A percentile compares a stretch with the other conserved stretches of the same genome.
These are phyloP conservation scores for Congeria kusceri DNA, from an alignment of 2,888 invertebrate genomes.

Conservation along the genomic window DNA sequence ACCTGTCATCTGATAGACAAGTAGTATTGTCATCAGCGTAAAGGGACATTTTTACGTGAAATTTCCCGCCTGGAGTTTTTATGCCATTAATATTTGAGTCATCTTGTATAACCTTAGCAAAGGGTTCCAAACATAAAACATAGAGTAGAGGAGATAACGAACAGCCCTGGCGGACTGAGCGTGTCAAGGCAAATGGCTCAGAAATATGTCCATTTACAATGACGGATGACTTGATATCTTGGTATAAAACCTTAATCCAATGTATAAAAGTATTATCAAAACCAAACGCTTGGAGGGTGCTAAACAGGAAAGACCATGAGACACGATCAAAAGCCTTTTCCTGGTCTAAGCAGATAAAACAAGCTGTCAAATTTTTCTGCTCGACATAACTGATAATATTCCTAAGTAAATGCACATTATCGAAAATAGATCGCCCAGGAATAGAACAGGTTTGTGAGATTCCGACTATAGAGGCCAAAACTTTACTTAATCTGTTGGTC, in stretches of 20 bases:
- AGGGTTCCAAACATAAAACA: slow-evolving; percentile 38
- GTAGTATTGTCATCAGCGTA: slow-evolving; percentile 35
- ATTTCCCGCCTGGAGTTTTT: slow-evolving; percentile 7
- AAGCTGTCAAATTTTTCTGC: slow-evolving; percentile 45
- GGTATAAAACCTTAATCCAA: slow-evolving; percentile 65
- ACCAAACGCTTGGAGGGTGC: slow-evolving; percentile 53
- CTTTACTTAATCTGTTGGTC: slow-evolving; percentile 42
- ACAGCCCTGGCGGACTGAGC: slow-evolving; percentile 58
- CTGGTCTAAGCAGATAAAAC: slow-evolving; percentile 65
- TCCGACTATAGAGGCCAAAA: slow-evolving; percentile 48
- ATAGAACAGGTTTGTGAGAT: slow-evolving; percentile 63
- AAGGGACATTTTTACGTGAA: slow-evolving; percentile 28
- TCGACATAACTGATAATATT: slow-evolving; percentile 55
- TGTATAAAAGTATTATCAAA: slow-evolving; percentile 59
- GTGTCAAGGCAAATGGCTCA: slow-evolving; percentile 27
- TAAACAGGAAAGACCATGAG: slow-evolving; percentile 55
- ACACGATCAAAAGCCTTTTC: slow-evolving; percentile 69
- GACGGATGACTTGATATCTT: slow-evolving; percentile 48
- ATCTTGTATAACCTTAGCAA: slow-evolving; percentile 20
- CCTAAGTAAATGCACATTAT: slow-evolving; percentile 58
- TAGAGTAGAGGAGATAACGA: slow-evolving; percentile 47
- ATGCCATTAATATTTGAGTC: slow-evolving; percentile 17
- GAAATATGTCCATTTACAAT: slow-evolving; percentile 56
- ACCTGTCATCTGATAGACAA: slow-evolving; percentile 16
- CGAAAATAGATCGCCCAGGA: too few species aligned